Evolutionary conservation across 2,113 vertebrate species (phyloP).

Genomic region (Neomonachus schauinslandi): DNA sequence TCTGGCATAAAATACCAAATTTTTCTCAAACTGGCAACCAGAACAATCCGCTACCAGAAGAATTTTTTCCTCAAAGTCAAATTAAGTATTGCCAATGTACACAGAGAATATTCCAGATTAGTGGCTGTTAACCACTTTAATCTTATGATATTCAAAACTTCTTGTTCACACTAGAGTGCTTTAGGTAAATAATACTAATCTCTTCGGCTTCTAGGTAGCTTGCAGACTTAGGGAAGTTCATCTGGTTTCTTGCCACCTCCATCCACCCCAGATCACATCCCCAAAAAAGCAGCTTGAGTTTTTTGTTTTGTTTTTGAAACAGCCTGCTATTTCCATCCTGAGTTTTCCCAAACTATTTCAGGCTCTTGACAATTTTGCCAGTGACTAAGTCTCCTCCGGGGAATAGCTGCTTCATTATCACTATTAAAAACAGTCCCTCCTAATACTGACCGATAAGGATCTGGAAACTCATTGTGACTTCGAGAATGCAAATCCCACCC

Average conservation of each 20-base stretch:
- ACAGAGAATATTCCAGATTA: conserved; percentile 40
- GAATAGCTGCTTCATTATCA: conserved; percentile 86
- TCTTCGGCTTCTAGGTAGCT: neutral
- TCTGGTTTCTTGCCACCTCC: conserved; percentile 16
- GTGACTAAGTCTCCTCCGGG: conserved; percentile 85
- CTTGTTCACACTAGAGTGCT: neutral
- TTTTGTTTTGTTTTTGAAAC: conserved; percentile 59
- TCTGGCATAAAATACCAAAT: neutral
- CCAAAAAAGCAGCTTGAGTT: neutral
- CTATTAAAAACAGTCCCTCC: conserved; percentile 86
- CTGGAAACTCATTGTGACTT: conserved; percentile 84
- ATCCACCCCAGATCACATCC: neutral
- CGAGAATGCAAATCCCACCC: conserved; percentile 81
- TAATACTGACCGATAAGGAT: conserved; percentile 82
- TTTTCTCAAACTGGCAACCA: conserved; percentile 41
- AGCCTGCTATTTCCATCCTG: conserved; percentile 74
- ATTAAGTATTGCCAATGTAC: conserved; percentile 47
- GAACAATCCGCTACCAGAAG: conserved; percentile 34
- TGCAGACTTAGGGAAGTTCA: conserved; percentile 15
- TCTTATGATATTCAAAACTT: conserved; percentile 37
- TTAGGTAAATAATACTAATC: neutral
- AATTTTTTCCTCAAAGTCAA: conserved; percentile 19
- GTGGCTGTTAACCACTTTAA: conserved; percentile 6
- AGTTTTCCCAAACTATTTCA: conserved; percentile 83
- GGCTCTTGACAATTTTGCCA: conserved; percentile 82